Evolutionary conservation across 2,888 invertebrate genomes (phyloP), one percentile per base, ranked within the genome.

Genomic region (Palloptera scutellata): DNA sequence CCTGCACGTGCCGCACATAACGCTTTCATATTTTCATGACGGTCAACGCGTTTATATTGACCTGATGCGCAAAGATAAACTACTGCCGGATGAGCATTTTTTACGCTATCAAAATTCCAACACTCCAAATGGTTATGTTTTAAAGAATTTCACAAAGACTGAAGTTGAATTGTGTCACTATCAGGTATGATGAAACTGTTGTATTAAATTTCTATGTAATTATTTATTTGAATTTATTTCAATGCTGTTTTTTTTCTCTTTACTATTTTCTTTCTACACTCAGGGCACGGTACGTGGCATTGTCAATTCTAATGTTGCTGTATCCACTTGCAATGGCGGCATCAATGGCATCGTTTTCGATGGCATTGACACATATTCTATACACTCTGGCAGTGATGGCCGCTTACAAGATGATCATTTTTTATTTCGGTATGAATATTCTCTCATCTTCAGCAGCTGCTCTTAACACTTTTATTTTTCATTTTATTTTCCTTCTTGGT

Each of bases 341-440:
- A 84, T 91, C 52, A 89, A 91, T 61, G 96, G 96, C 9, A 88
- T 94, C 70, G 88, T 96, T 71, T 93, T 89, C 81, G 94, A 95
- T 81, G 95, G 94, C 42, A 82, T 87, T 69, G 88, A 89, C 69
- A 89, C 92, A 84, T 91, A 91, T 83, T 93, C 94, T 81, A 89
- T 96, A 64, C 83, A 86, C 74, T 79, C 80, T 11, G 79, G 78
- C 74, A 75, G 70, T 70, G 75, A 78, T 74, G 83, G 83, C 60
- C 77, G 80, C 48, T 74, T 85, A 66, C 75, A 79, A 71, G 81
- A 82, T 70, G 80, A 83, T 69, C 85, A 85, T 74, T 84, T 79
- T 78, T 77, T 85, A 75, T 80, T 84, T 69, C 80, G 79, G 85
- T 85, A 71, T 80, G 80, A 76, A 67, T 30, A 40, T 42, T 52